Percentiles rank a stretch among this genome's conserved stretches.
Evolutionary conservation across 1,140 invertebrate species (phyloP).

Genomic region (Aphaenogaster rudis): DNA sequence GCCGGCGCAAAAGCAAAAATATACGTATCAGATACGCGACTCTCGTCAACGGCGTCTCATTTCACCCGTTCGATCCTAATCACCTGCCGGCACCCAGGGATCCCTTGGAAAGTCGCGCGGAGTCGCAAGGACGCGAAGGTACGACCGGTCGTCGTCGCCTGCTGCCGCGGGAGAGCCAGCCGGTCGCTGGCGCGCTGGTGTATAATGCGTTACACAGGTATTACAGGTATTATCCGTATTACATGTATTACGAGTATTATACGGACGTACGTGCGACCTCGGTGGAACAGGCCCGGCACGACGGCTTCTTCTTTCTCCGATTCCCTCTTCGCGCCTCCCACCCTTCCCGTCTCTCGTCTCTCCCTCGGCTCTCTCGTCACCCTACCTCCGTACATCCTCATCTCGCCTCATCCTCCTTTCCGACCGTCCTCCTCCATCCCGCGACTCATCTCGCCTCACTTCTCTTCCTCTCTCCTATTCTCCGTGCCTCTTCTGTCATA

Average conservation of each 20-base stretch:
- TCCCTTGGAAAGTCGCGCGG: constrained; percentile 58
- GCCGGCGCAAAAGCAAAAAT: background rate
- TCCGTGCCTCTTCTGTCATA: constrained; percentile 60
- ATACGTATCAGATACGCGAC: background rate
- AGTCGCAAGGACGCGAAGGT: constrained; percentile 77
- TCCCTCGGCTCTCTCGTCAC: constrained; percentile 39
- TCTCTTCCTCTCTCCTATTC: constrained; percentile 40
- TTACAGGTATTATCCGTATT: constrained; percentile 86
- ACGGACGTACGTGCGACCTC: constrained; percentile 84
- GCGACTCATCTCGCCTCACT: constrained; percentile 11
- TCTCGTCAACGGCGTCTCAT: constrained; percentile 23
- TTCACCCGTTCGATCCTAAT: constrained; percentile 25
- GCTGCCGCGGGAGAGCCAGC: constrained; percentile 52
- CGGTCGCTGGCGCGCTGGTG: constrained; percentile 71
- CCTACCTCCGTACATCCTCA: constrained; percentile 19
- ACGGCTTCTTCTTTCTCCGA: constrained; percentile 66
- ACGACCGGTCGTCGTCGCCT: constrained; percentile 75
- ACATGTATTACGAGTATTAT: constrained; percentile 85
- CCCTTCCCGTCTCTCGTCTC: background rate
- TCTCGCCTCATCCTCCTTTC: constrained; percentile 52
- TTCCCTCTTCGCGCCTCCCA: constrained; percentile 44
- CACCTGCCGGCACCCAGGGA: constrained; percentile 2
- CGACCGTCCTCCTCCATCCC: background rate
- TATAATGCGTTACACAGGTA: constrained; percentile 85
- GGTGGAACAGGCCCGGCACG: constrained; percentile 75